A percentile compares a stretch with the other conserved stretches of the same genome.
Conservation (phyloP, 2,113 vertebrate species). For the Pheucticus melanocephalus region DNA sequence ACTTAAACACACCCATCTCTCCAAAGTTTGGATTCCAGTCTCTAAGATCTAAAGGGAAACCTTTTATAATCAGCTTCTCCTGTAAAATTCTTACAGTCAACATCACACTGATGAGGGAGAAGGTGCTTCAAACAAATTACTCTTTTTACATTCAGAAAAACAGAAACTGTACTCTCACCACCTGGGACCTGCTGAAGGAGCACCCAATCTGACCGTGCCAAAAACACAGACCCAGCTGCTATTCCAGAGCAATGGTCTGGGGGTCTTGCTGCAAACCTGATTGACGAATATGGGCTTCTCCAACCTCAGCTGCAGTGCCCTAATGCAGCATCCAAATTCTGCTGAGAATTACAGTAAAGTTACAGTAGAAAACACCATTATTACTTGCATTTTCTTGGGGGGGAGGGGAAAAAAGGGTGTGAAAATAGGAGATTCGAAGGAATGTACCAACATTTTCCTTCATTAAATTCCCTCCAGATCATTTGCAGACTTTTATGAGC, state of each 20-base stretch:
- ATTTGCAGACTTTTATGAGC: not conserved
- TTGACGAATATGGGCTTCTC: not conserved
- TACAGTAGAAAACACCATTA: not conserved
- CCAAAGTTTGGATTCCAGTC: not conserved
- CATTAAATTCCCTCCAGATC: not conserved
- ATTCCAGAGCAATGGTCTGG: not conserved
- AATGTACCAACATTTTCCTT: not conserved
- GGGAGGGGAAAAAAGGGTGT: rapidly evolving
- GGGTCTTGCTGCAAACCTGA: not conserved
- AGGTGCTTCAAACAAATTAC: not conserved
- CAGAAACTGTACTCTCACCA: not conserved
- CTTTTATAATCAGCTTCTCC: not conserved
- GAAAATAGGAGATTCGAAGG: not conserved
- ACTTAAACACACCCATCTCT: not conserved
- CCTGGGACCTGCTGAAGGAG: not conserved
- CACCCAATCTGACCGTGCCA: not conserved
- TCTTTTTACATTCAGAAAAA: not conserved
- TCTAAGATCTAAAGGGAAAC: not conserved
- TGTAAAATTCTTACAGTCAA: not conserved
- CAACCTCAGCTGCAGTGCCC: not conserved
- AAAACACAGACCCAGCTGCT: not conserved
- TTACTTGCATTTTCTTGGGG: not conserved
- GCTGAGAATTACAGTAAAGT: not conserved
- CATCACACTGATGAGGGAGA: not conserved
- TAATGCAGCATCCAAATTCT: not conserved